Conservation (phyloP, 2,888 invertebrate genomes). For the Odontomyia ornata region DNA sequence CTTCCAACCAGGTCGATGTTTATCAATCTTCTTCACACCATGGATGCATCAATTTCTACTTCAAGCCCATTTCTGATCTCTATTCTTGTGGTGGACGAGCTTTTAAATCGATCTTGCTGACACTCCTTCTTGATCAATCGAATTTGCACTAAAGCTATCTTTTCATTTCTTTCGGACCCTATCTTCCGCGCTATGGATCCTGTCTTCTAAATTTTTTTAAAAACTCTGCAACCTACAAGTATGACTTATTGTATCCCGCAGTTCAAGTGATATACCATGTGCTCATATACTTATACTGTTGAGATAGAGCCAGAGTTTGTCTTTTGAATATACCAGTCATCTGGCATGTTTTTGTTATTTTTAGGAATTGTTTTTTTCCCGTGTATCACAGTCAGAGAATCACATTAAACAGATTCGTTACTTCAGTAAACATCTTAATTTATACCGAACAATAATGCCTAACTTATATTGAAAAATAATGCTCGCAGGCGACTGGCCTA, state of each 20-base stretch:
- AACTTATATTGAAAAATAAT: too few species aligned
- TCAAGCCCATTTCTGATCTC: neutral
- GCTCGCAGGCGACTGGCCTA: too few species aligned
- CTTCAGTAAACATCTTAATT: neutral
- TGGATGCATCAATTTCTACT: conserved; percentile 2
- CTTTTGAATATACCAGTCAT: neutral
- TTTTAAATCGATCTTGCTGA: neutral
- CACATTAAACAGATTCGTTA: neutral
- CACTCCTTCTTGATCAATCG: neutral
- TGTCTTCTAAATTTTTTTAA: conserved; percentile 1
- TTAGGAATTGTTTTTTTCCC: neutral
- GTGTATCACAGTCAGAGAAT: neutral
- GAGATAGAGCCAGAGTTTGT: neutral
- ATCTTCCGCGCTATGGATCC: neutral
- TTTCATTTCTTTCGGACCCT: neutral
- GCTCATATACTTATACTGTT: neutral
- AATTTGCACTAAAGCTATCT: neutral
- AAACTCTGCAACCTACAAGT: neutral
- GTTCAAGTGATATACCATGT: neutral
- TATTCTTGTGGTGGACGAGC: neutral
- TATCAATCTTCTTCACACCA: neutral
- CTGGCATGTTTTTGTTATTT: neutral
- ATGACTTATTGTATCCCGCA: neutral
- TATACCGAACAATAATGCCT: neutral
- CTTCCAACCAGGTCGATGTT: neutral